Evolutionary conservation across 2,113 vertebrate species (phyloP).

Genomic region (Colistium nudipinnis): DNA sequence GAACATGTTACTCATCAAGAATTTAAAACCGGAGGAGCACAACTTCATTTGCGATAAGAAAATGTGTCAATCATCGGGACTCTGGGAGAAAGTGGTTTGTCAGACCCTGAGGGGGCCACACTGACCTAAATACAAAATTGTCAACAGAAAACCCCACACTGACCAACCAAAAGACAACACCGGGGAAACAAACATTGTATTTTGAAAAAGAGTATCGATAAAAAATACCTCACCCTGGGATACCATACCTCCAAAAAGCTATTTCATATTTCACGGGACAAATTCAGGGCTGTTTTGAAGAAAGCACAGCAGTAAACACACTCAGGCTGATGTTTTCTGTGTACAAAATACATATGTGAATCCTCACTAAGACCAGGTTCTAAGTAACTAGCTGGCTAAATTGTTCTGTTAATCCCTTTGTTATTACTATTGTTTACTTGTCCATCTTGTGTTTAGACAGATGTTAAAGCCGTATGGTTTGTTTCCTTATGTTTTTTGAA

Average conservation of each 20-base stretch:
- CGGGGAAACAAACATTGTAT: constrained; percentile 62
- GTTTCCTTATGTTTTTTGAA: constrained; percentile 36
- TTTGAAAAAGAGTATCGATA: constrained; percentile 26
- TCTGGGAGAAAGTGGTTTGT: constrained; percentile 79
- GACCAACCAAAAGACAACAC: constrained; percentile 59
- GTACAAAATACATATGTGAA: neutral
- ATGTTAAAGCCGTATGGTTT: constrained; percentile 52
- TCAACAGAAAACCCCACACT: constrained; percentile 74
- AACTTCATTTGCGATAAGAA: constrained; percentile 78
- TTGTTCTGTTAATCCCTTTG: constrained; percentile 38
- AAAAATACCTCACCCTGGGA: constrained; percentile 15
- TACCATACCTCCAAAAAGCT: neutral
- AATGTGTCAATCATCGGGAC: constrained; percentile 80
- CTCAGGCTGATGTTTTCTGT: neutral
- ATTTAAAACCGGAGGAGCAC: constrained; percentile 76
- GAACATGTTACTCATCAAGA: constrained; percentile 78
- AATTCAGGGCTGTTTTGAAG: neutral
- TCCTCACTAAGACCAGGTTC: neutral
- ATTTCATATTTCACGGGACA: constrained; percentile 23
- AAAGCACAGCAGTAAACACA: neutral
- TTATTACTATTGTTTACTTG: constrained; percentile 31
- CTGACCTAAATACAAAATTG: constrained; percentile 84
- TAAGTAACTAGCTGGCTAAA: constrained; percentile 33
- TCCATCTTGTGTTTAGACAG: constrained; percentile 11
- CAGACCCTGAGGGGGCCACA: constrained; percentile 79